These are phyloP conservation scores for Conchocele bisecta DNA, from an alignment of 2,888 invertebrate genomes.

Conservation along the genomic window DNA sequence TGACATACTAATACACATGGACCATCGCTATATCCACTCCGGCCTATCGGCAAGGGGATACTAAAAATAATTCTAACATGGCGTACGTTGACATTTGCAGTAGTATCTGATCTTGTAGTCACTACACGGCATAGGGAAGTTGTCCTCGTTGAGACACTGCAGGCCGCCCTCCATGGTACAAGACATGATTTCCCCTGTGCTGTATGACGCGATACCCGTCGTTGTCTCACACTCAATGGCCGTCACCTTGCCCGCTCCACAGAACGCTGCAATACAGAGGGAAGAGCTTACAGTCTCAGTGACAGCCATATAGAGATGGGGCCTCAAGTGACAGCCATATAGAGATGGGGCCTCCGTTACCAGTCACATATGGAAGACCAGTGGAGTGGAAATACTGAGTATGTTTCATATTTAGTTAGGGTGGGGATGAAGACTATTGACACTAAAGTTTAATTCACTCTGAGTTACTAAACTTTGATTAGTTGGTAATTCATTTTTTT, in stretches of 20 bases:
- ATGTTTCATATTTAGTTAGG: no score
- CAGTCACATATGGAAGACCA: no score
- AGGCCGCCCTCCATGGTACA: constrained; percentile 66
- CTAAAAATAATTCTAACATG: background rate
- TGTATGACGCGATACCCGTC: constrained; percentile 60
- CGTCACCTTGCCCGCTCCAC: constrained; percentile 70
- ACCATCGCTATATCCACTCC: no score
- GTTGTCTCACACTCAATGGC: constrained; percentile 71
- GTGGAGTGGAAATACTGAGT: no score
- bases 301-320: constrained; percentile 19
- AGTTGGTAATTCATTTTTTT: no score
- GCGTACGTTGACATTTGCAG: constrained; percentile 44
- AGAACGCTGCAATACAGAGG: constrained; percentile 68
- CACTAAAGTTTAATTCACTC: constrained; percentile 72
- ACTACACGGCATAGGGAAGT: constrained; percentile 67
- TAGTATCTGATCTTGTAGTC: constrained; percentile 78
- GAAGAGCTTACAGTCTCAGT: constrained; percentile 51
- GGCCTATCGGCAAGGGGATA: no score
- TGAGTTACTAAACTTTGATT: no score
- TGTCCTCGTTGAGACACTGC: constrained; percentile 84
- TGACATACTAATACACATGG: no score
- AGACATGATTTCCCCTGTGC: constrained; percentile 67
- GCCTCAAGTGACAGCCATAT: no score
- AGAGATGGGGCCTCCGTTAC: constrained; percentile 12
- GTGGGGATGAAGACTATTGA: no score